These are phyloP conservation scores for Xyrichtys novacula DNA, from an alignment of 2,797 vertebrate genomes.

Conservation along the genomic window DNA sequence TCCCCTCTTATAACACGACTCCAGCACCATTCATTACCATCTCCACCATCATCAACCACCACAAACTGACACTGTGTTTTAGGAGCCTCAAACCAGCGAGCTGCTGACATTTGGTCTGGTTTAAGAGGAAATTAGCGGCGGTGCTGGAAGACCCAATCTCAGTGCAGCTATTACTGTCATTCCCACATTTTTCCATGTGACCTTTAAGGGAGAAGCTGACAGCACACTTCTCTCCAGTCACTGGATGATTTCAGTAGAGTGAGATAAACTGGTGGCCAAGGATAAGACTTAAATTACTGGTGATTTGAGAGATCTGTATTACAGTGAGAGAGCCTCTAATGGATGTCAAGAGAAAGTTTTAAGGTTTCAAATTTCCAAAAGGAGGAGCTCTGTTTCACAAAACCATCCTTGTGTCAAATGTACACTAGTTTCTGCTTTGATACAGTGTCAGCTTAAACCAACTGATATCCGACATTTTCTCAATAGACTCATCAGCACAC, in stretches of 20 bases:
- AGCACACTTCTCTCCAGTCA: constrained; percentile 62
- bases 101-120: constrained; percentile 75
- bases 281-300: constrained; percentile 60
- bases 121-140: constrained; percentile 70
- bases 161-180: constrained; percentile 66
- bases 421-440: not conserved
- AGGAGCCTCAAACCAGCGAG: constrained; percentile 31
- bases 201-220: constrained; percentile 81
- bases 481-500: not conserved
- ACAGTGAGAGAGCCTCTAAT: constrained; percentile 15
- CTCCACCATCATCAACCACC: constrained; percentile 27
- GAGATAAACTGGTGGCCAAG: constrained; percentile 65
- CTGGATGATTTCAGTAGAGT: constrained; percentile 55
- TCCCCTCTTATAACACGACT: constrained; percentile 41
- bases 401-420: constrained; percentile 1
- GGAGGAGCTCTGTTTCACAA: constrained; percentile 10
- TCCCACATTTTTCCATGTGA: constrained; percentile 60
- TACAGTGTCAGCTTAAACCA: not conserved
- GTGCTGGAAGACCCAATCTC: constrained; percentile 58
- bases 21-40: constrained; percentile 38
- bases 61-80: constrained; percentile 38
- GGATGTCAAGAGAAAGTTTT: constrained; percentile 15
- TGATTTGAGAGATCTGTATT: constrained; percentile 40
- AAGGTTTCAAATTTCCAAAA: constrained; percentile 16
- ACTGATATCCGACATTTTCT: not conserved